A percentile compares a stretch with the other conserved stretches of the same genome.
Evolutionary conservation across 2,113 vertebrate genomes (phyloP).

Genomic region (Sebastes fasciatus): DNA sequence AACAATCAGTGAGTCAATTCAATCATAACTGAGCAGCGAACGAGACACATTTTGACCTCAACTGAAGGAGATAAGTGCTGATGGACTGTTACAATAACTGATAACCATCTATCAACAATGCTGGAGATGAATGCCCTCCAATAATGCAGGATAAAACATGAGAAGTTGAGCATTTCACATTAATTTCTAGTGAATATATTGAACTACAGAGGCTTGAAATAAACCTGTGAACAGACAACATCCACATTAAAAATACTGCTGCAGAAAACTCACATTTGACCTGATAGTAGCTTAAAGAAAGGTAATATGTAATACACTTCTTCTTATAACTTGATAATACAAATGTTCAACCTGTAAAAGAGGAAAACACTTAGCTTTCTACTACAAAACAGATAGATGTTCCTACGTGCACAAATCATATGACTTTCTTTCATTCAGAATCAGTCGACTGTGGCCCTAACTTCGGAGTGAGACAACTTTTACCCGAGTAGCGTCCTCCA

Average conservation of each 20-base stretch:
- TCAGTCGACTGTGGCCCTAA: neutral
- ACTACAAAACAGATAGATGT: conserved; percentile 7
- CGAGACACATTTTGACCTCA: conserved; percentile 37
- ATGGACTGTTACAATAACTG: conserved; percentile 41
- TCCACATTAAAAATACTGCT: conserved; percentile 18
- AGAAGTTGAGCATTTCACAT: neutral
- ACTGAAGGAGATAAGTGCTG: conserved; percentile 25
- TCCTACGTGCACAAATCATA: neutral
- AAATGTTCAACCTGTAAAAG: neutral
- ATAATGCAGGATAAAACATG: neutral
- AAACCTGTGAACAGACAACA: neutral
- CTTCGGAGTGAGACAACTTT: neutral
- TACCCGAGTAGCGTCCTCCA: neutral
- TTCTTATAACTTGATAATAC: neutral
- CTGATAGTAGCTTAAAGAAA: neutral
- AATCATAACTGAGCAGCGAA: conserved; percentile 34
- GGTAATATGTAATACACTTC: neutral
- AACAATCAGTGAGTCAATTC: conserved; percentile 50
- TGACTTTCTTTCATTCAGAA: neutral
- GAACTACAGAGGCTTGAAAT: neutral
- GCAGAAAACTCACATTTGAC: neutral
- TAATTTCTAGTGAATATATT: neutral
- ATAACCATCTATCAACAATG: conserved; percentile 51
- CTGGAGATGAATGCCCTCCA: conserved; percentile 22
- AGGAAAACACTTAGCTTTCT: neutral